Conservation (phyloP, 2,888 invertebrate genomes). For the Sicus ferrugineus region DNA sequence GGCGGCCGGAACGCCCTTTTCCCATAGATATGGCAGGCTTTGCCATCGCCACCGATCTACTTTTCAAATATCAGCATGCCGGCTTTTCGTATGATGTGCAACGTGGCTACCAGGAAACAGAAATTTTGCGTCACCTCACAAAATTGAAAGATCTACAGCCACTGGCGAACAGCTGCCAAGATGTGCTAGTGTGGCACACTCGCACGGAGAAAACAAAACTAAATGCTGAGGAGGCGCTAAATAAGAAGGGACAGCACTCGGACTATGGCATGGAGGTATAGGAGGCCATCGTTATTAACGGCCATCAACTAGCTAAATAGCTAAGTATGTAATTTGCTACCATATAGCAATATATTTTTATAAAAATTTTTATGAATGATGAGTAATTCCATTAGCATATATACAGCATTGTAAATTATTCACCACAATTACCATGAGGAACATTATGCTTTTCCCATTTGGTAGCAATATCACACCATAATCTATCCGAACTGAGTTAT, state of each 20-base stretch:
- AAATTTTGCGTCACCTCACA: slow-evolving; percentile 79
- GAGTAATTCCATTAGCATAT: no score
- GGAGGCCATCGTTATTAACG: no score
- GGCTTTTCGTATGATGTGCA: slow-evolving; percentile 84
- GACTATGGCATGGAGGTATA: slow-evolving; percentile 70
- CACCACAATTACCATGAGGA: no score
- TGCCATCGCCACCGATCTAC: slow-evolving; percentile 80
- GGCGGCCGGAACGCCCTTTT: slow-evolving; percentile 91
- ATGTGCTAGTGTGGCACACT: slow-evolving; percentile 99
- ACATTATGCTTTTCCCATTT: no score
- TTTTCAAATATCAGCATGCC: slow-evolving; percentile 76
- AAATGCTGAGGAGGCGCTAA: slow-evolving; percentile 71
- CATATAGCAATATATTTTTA: no score
- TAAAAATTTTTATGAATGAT: no score
- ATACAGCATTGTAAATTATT: no score
- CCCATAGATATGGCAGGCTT: slow-evolving; percentile 99
- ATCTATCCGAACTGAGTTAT: no score
- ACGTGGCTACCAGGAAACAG: slow-evolving; percentile 89
- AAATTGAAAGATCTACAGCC: slow-evolving; percentile 84
- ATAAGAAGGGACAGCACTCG: slow-evolving; percentile 67
- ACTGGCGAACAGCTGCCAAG: slow-evolving; percentile 87
- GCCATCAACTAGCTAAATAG: not conserved
- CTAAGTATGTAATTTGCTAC: not conserved
- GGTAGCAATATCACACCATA: no score
- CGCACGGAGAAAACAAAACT: slow-evolving; percentile 89